These are phyloP conservation scores for Malachius bipustulatus DNA, from an alignment of 2,888 invertebrate genomes.

Conservation along the genomic window DNA sequence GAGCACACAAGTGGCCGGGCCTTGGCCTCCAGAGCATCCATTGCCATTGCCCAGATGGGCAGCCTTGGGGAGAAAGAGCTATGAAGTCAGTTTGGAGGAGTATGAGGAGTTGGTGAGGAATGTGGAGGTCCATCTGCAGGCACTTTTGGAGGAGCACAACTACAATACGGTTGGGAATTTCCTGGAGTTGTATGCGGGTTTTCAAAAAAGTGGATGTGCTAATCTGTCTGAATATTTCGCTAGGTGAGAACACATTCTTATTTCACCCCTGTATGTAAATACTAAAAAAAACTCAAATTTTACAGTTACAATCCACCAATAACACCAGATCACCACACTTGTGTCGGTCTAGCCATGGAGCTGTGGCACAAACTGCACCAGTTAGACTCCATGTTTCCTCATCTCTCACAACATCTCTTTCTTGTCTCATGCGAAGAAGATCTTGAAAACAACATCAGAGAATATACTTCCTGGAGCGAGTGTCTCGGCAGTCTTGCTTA, in stretches of 20 bases:
- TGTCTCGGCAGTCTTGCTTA: constrained; percentile 45
- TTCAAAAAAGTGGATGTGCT: constrained; percentile 49
- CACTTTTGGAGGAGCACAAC: constrained; percentile 69
- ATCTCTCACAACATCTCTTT: constrained; percentile 53
- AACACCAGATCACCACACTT: constrained; percentile 68
- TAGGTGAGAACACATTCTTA: constrained; percentile 32
- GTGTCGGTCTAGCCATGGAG: constrained; percentile 79
- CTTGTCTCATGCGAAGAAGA: constrained; percentile 85
- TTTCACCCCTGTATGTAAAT: neutral
- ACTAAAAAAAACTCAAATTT: constrained; percentile 8
- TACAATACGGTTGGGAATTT: constrained; percentile 86
- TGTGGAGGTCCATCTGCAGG: constrained; percentile 69
- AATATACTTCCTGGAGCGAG: constrained; percentile 48
- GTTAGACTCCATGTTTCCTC: constrained; percentile 53
- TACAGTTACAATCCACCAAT: constrained; percentile 64
- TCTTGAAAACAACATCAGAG: constrained; percentile 45
- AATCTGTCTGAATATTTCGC: constrained; percentile 61
- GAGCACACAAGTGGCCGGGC: constrained; percentile 38
- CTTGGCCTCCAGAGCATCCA: constrained; percentile 58
- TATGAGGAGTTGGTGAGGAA: constrained; percentile 71
- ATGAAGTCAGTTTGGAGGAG: constrained; percentile 44
- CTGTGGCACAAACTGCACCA: constrained; percentile 52
- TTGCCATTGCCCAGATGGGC: constrained; percentile 69
- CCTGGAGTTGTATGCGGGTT: constrained; percentile 53
- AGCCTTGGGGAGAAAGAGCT: constrained; percentile 37